A percentile compares a stretch with the other conserved stretches of the same genome.
Evolutionary conservation across 2,888 invertebrate genomes (phyloP).

Genomic region (Tolmerus cingulatus): DNA sequence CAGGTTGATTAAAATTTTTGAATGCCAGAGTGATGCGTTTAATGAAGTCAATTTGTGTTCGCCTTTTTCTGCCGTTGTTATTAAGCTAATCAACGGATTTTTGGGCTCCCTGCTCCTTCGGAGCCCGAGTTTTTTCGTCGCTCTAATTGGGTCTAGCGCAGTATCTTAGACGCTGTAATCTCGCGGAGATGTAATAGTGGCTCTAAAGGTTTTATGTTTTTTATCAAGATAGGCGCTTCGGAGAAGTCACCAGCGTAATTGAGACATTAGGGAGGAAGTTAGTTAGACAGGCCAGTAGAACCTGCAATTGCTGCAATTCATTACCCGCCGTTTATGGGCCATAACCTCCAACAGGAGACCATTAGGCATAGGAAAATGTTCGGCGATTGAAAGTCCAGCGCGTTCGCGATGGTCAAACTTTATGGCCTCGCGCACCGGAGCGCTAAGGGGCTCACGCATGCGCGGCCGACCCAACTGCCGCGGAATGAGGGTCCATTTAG

Average conservation of each 20-base stretch:
- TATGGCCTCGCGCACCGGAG: not conserved
- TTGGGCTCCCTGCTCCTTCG: not conserved
- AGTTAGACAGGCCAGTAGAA: not conserved
- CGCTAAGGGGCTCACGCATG: not conserved
- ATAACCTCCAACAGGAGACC: not conserved
- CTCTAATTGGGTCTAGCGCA: not conserved
- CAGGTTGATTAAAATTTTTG: constrained; percentile 40
- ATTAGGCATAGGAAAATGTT: not conserved
- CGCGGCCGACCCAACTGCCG: not conserved
- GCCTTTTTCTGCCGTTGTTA: not conserved
- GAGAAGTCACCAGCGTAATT: not conserved
- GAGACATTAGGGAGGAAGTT: not conserved
- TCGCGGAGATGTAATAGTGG: not conserved
- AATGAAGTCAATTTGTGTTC: constrained; percentile 9
- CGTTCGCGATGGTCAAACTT: not conserved
- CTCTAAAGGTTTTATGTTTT: not conserved
- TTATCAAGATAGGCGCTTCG: not conserved
- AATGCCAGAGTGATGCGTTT: constrained; percentile 35
- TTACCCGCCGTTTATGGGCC: not conserved
- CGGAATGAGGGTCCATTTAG: not conserved
- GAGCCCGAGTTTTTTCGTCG: not conserved
- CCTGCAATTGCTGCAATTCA: not conserved
- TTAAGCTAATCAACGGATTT: constrained; percentile 3
- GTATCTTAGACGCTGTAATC: not conserved
- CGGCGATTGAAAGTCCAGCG: not conserved